phyloP scores from a whole-genome alignment of 1,140 invertebrate genomes.

The Aphaenogaster rudis region DNA sequence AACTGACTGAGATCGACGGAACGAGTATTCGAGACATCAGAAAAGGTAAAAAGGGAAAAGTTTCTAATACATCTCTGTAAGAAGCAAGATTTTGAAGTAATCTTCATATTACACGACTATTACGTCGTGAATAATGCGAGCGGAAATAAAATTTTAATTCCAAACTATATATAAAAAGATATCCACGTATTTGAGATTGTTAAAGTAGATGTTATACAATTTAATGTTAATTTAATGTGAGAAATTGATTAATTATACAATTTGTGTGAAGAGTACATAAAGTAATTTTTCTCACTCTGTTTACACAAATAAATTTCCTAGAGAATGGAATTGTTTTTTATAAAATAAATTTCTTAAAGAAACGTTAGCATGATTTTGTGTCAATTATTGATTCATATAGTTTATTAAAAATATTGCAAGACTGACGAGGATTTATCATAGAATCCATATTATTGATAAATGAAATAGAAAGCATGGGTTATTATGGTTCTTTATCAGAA shows the following conservation, averaged over 20 bases:
- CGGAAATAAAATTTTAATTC: not conserved
- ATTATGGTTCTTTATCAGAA: not conserved
- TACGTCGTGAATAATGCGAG: not conserved
- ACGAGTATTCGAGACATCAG: not conserved
- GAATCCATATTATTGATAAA: not conserved
- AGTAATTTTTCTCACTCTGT: not conserved
- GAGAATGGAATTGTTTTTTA: not conserved
- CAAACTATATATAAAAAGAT: not conserved
- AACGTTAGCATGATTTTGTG: no score
- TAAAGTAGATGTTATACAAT: not conserved
- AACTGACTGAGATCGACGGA: not conserved
- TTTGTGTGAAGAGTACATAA: not conserved
- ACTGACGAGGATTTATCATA: no score
- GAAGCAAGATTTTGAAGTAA: not conserved
- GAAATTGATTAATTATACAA: not conserved
- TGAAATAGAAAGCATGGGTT: not conserved
- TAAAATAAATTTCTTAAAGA: not conserved
- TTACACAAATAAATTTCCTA: not conserved
- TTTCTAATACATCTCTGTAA: not conserved
- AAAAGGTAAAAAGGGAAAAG: constrained; percentile 16
- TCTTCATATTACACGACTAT: not conserved
- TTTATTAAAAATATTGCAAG: not conserved
- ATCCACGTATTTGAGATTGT: not conserved
- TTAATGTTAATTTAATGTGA: constrained; percentile 14
- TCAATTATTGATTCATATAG: not conserved